A percentile compares a stretch with the other conserved stretches of the same genome.
Conservation (phyloP, 1,140 invertebrate species). For the Lysiphlebus fabarum region DNA sequence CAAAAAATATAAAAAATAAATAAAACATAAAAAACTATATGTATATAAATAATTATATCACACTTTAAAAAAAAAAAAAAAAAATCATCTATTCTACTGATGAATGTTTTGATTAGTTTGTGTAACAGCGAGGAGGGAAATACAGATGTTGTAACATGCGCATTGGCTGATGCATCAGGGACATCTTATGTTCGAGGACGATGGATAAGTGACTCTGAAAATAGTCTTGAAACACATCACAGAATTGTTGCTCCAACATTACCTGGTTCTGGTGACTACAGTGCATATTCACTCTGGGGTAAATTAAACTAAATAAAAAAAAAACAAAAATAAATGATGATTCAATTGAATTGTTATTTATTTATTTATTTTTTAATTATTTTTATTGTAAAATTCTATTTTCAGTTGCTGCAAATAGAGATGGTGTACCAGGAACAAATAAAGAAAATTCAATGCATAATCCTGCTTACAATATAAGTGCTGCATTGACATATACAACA, state of each 20-base stretch:
- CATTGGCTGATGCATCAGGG: conserved; percentile 72
- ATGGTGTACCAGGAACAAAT: conserved; percentile 59
- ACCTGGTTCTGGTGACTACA: conserved; percentile 75
- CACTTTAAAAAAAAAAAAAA: too few relatives aligned
- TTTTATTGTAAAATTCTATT: conserved; percentile 29
- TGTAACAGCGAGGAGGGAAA: conserved; percentile 56
- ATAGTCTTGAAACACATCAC: conserved; percentile 66
- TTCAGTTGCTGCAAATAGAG: conserved; percentile 65
- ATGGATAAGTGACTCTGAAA: conserved; percentile 70
- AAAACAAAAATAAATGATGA: neutral
- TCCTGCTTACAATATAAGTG: conserved; percentile 70
- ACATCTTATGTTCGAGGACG: conserved; percentile 71
- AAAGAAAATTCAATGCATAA: conserved; percentile 60
- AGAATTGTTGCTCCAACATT: conserved; percentile 72
- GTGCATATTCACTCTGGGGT: conserved; percentile 73
- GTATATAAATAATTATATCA: neutral
- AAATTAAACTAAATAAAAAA: conserved; percentile 28
- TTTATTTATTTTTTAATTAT: conserved; percentile 3
- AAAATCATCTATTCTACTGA: neutral
- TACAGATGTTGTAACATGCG: conserved; percentile 65
- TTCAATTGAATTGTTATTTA: neutral
- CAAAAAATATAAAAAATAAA: neutral
- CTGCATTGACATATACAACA: conserved; percentile 75
- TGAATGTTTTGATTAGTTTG: conserved; percentile 34
- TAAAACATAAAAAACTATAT: conserved; percentile 8